A percentile compares a stretch with the other conserved stretches of the same genome.
phyloP scores from a whole-genome alignment of 2,113 vertebrate species.

The Peromyscus leucopus region DNA sequence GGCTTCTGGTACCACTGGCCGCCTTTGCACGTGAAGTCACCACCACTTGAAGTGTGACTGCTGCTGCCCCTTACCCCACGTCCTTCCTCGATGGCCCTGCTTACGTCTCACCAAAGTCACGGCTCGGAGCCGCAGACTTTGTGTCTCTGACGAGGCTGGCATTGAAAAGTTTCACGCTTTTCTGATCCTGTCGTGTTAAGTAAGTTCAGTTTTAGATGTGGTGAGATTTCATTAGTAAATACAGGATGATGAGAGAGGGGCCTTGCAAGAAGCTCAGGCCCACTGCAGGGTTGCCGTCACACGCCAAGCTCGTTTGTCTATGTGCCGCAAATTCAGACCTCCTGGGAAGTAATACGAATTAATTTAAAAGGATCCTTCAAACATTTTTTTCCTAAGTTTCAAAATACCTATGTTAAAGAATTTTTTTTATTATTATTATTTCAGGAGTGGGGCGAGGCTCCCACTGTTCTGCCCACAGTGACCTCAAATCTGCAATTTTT shows the following conservation, averaged over 20 bases:
- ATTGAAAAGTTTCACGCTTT: slow-evolving; percentile 38
- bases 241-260: background rate
- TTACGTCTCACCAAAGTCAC: background rate
- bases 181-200: slow-evolving; percentile 17
- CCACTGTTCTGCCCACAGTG: background rate
- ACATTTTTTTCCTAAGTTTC: background rate
- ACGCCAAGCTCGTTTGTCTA: background rate
- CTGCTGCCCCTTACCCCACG: background rate
- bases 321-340: background rate
- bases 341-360: background rate
- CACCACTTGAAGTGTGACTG: background rate
- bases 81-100: background rate
- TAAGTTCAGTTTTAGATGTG: background rate
- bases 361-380: slow-evolving; percentile 34
- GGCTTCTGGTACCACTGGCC: background rate
- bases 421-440: background rate
- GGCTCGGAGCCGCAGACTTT: slow-evolving; percentile 7
- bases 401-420: background rate
- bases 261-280: background rate
- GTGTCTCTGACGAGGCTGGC: background rate
- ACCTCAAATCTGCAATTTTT: background rate
- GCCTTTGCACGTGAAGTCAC: slow-evolving; percentile 31
- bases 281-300: background rate
- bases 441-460: background rate
- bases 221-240: slow-evolving; percentile 47